Base-by-base conservation (phyloP, 2,797 vertebrate genomes). In the Pipistrellus kuhlii region DNA sequence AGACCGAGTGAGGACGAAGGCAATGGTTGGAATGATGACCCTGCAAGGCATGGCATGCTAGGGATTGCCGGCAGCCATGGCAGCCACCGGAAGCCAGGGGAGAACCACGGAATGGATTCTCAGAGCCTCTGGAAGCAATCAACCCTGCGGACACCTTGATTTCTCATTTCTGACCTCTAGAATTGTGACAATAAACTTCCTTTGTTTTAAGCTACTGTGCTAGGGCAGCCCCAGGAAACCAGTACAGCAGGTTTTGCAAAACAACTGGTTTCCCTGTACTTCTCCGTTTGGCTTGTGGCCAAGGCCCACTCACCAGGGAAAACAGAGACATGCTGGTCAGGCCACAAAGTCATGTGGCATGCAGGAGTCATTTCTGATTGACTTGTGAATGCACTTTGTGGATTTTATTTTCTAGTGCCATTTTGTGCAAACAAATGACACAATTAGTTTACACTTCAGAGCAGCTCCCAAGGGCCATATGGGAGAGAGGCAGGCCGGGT, bases 391-490 rank as follows among this genome's bases (percentile, higher is more conserved):
- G 15, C 48, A 14, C 81, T 57, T 78, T 84, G n/a, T 78, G 55
- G 30, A 3, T 75, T 85, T 75, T 32, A 41, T 55, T 85, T 95
- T 78, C 14, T 75, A 46, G 1, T 64, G n/a, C 7, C 18, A 48
- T 72, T 93, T 93, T 86, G 44, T 10, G 69, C 64, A 62, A 93
- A 83, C n/a, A 91, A 81, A 66, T 72, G 48, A 77, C 25, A 78
- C 59, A 78, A 64, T 73, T 44, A 48, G 55, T 81, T 75, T 51
- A 38, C 0, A 32, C 18, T 35, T 66, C 23, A 30, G 69, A 69
- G 55, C 46, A 46, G 15, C 8, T 68, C 25, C 32, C 83, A 51
- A 3, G 2, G 53, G 44, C 12, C 25, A 5, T n/a, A 13, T 48
- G 18, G 32, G 41, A 53, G 41, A 87, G 55, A 94, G 17, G 41